Evolutionary conservation across 2,888 invertebrate species (phyloP).

Genomic region (Zygogramma bicolorata): DNA sequence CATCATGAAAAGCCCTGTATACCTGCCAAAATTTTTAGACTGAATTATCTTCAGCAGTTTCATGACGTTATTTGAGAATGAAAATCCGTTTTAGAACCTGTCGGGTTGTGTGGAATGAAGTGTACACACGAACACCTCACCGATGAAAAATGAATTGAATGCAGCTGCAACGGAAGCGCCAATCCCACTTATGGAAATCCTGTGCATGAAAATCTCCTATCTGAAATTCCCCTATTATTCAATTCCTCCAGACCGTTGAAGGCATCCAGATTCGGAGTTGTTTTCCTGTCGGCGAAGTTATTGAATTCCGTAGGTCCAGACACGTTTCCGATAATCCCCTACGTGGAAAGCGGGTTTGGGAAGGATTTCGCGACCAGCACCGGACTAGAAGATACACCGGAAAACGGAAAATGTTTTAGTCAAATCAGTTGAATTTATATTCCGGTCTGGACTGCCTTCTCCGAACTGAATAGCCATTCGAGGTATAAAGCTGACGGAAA

Average conservation of each 20-base stretch:
- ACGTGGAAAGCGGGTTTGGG: constrained; percentile 39
- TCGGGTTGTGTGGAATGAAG: background rate
- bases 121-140: background rate
- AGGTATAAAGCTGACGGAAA: background rate
- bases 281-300: constrained; percentile 38
- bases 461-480: background rate
- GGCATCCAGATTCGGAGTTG: constrained; percentile 27
- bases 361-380: constrained; percentile 15
- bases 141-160: background rate
- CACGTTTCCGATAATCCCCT: constrained; percentile 43
- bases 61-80: too few species aligned
- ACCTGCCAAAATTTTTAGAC: too few species aligned
- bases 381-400: constrained; percentile 24
- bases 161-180: background rate
- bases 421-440: constrained; percentile 49
- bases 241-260: constrained; percentile 22
- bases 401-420: constrained; percentile 42
- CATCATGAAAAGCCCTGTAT: too few species aligned
- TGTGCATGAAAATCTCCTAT: constrained; percentile 6
- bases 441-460: constrained; percentile 24
- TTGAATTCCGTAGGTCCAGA: constrained; percentile 41
- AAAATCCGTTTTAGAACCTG: too few species aligned
- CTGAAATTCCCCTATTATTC: constrained; percentile 27
- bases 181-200: constrained; percentile 16
- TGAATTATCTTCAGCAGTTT: too few species aligned